Percentiles rank a stretch among this genome's conserved stretches.
Evolutionary conservation across 1,140 invertebrate genomes (phyloP).

Genomic region (Druon quercuslanigerum): DNA sequence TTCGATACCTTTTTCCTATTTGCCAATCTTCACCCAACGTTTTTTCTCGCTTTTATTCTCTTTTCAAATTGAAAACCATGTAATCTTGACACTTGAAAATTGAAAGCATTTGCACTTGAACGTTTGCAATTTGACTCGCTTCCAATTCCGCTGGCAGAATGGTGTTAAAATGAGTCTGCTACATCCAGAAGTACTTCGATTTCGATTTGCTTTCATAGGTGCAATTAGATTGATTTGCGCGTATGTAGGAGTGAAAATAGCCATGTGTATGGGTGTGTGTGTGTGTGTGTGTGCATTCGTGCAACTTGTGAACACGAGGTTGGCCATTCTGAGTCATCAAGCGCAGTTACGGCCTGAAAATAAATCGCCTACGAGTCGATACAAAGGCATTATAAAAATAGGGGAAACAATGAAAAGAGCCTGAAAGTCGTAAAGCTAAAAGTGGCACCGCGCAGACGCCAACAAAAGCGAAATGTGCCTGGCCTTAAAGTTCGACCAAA

Average conservation of each 20-base stretch:
- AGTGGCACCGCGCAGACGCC: slow-evolving; percentile 42
- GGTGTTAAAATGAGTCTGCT: neutral
- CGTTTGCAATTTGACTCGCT: slow-evolving; percentile 1
- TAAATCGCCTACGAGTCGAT: slow-evolving; percentile 50
- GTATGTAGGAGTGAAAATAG: slow-evolving; percentile 42
- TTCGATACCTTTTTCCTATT: too few relatives aligned
- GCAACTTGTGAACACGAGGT: slow-evolving; percentile 20
- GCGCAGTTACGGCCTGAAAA: slow-evolving; percentile 41
- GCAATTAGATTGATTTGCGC: slow-evolving; percentile 22
- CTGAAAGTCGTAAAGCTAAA: slow-evolving; percentile 52
- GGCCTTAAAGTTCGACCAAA: neutral
- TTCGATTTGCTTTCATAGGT: neutral
- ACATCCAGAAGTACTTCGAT: neutral
- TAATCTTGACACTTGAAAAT: neutral
- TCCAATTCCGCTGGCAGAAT: neutral
- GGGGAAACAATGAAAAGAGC: slow-evolving; percentile 54
- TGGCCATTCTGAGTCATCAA: slow-evolving; percentile 46
- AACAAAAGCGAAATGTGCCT: slow-evolving; percentile 29
- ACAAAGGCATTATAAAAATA: slow-evolving; percentile 48
- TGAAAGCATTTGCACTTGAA: neutral
- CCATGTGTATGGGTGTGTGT: too few relatives aligned
- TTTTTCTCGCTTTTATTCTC: neutral
- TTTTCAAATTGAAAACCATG: neutral
- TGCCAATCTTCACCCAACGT: too few relatives aligned
- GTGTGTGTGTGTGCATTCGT: neutral